These are phyloP conservation scores for Oxytorus armatus DNA, from an alignment of 2,888 invertebrate species.

Conservation along the genomic window DNA sequence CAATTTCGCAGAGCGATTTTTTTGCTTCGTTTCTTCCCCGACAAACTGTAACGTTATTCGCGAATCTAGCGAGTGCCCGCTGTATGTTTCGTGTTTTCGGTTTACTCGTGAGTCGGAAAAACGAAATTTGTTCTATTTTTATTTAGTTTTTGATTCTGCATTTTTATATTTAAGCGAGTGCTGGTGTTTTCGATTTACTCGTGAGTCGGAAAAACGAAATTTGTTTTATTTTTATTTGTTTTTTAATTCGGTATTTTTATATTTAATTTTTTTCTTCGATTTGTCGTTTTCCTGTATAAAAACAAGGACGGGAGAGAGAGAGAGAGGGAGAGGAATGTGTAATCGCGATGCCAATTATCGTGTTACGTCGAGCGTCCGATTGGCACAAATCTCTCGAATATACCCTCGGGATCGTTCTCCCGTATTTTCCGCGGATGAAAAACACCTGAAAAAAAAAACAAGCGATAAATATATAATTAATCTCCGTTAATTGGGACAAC, in stretches of 20 bases:
- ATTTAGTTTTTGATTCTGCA: slow-evolving; percentile 2
- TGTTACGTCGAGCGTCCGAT: slow-evolving; percentile 61
- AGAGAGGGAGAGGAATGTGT: slow-evolving; percentile 11
- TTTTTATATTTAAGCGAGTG: slow-evolving; percentile 23
- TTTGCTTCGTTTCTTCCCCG: neutral
- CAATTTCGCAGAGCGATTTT: slow-evolving; percentile 33
- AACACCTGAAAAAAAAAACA: neutral
- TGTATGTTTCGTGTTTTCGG: too few relatives aligned
- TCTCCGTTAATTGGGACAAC: slow-evolving; percentile 50
- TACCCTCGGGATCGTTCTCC: neutral
- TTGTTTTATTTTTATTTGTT: neutral
- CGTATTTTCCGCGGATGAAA: slow-evolving; percentile 6
- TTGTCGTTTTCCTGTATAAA: neutral
- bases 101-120: neutral
- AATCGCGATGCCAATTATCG: slow-evolving; percentile 60
- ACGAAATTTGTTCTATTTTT: neutral
- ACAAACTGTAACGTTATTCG: neutral
- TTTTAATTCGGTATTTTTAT: slow-evolving; percentile 10
- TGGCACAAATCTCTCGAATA: slow-evolving; percentile 51
- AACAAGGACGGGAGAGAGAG: slow-evolving; percentile 5
- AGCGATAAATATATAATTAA: slow-evolving; percentile 39
- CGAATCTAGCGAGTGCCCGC: neutral
- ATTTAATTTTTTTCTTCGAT: slow-evolving; percentile 1
- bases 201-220: neutral
- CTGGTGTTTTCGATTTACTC: too few relatives aligned